Evolutionary conservation across 1,140 invertebrate genomes (phyloP), one percentile per base, ranked within the genome.

Genomic region (Dinoponera quadriceps): DNA sequence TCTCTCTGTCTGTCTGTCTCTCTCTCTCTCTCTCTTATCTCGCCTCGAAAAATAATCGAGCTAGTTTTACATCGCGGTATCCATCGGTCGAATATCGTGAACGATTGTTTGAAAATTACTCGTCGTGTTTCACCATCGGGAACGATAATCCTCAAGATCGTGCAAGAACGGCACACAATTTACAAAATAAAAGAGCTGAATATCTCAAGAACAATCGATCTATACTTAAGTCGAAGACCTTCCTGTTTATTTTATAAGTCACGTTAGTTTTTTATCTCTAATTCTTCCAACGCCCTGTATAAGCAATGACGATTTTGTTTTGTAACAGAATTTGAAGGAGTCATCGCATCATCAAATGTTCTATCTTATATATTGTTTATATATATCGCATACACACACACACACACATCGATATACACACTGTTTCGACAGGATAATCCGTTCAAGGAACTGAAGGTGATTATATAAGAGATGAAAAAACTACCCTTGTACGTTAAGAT

Each of bases 21-120:
- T n/a, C n/a, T n/a, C n/a, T n/a, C n/a, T n/a, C n/a, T 9, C 38
- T 44, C 38, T 44, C 38, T 89, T 90, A 90, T 90, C 89, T 59
- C 48, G 3, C 22, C 38, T 77, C 49, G 3, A 82, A 51, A 68
- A 29, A 38, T 33, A 69, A 78, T 44, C 54, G 16, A 59, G 25
- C 49, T 77, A 38, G 16, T 66, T 66, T 77, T 54, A 66, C 27
- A 77, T 66, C 66, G 66, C 5, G 33, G 33, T n/a, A n/a, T n/a
- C 16, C 66, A 75, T 63, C 73, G 51, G 5, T n/a, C 51, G 25
- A 62, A 14, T 13, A 74, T 25, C 25, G n/a, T 62, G 13, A 49
- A n/a, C 14, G 38, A n/a, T 27, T n/a, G 9, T 44, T 18, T 73
- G 16, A 11, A 73, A 18, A 16, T 69, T 68, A 22, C 22, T 68